Conservation (phyloP, 2,797 vertebrate genomes). For the Miichthys miiuy region DNA sequence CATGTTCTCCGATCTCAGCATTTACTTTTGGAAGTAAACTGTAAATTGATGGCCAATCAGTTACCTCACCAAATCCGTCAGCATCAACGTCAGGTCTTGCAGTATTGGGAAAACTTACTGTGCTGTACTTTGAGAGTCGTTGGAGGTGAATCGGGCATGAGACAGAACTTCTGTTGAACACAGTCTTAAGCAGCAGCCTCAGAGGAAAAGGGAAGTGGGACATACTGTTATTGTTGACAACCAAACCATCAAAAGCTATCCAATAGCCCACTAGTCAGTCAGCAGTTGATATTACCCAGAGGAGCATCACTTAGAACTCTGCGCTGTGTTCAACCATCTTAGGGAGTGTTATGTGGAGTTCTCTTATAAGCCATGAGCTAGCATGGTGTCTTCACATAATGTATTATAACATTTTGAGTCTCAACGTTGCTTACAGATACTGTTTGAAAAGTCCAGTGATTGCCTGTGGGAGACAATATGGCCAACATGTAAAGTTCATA, state of each 20-base stretch:
- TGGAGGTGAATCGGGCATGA: slow-evolving; percentile 21
- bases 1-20: neutral
- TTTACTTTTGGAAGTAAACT: neutral
- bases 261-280: slow-evolving; percentile 60
- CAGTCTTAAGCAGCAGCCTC: slow-evolving; percentile 33
- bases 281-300: slow-evolving; percentile 64
- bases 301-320: slow-evolving; percentile 58
- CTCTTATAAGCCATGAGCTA: slow-evolving; percentile 60
- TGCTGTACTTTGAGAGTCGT: neutral
- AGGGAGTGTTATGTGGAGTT: slow-evolving; percentile 71
- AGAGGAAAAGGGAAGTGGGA: slow-evolving; percentile 50
- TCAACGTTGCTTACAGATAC: slow-evolving; percentile 44
- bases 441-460: slow-evolving; percentile 55
- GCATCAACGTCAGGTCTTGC: neutral
- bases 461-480: slow-evolving; percentile 60
- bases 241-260: slow-evolving; percentile 58
- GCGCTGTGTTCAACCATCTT: slow-evolving; percentile 48
- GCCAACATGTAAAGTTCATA: slow-evolving; percentile 58
- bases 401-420: slow-evolving; percentile 48
- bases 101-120: neutral
- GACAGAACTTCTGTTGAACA: slow-evolving; percentile 31
- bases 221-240: slow-evolving; percentile 71
- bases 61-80: neutral
- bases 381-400: slow-evolving; percentile 38
- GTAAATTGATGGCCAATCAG: slow-evolving; percentile 3